Evolutionary conservation across 2,888 invertebrate genomes (phyloP), one percentile per base, ranked within the genome.

Genomic region (Stenoptilia bipunctidactyla): DNA sequence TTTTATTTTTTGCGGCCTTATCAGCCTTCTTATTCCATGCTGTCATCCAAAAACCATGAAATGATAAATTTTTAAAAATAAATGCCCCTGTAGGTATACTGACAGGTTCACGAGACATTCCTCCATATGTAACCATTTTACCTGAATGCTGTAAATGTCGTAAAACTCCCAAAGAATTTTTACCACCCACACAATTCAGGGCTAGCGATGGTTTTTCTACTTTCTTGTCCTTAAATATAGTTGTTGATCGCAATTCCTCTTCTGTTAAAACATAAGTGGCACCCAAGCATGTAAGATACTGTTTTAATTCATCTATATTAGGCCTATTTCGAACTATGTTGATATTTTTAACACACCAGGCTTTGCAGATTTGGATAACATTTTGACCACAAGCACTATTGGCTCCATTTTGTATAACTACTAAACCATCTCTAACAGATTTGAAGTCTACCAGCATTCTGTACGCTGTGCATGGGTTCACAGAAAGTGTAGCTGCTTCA

Each of bases 341-440:
- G 1, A 99, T 87, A 25, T 92, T 92, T 46, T 89, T 88, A 1
- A 95, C 68, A 35, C 89, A 89, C 90, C 92, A 92, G 9, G 89
- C 87, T 56, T 89, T 89, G 55, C 93, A 94, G 13, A 98, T 82
- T 74, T 99, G 98, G 56, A 98, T 97, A 0, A 98, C 95, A 55
- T 93, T 91, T 69, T 97, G 95, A 1, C 98, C 99, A 41, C 97
- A 97, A 4, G 95, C 96, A 61, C 97, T 97, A 68, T 98, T 99
- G 0, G 93, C 97, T 36, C 97, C 98, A 79, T 99, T 99, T 79
- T 99, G 99, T 56, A 99, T 94, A 0, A 99, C 89, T 27, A 91
- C 90, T 62, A 94, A 92, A 1, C 92, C 93, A 13, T 89, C 83
- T 46, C 45, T 60, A 0, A 96, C 73, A 14, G 75, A 52, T n/a